A percentile compares a stretch with the other conserved stretches of the same genome.
These are phyloP conservation scores for Falcunculus frontatus DNA, from an alignment of 2,113 vertebrate species.

Conservation along the genomic window DNA sequence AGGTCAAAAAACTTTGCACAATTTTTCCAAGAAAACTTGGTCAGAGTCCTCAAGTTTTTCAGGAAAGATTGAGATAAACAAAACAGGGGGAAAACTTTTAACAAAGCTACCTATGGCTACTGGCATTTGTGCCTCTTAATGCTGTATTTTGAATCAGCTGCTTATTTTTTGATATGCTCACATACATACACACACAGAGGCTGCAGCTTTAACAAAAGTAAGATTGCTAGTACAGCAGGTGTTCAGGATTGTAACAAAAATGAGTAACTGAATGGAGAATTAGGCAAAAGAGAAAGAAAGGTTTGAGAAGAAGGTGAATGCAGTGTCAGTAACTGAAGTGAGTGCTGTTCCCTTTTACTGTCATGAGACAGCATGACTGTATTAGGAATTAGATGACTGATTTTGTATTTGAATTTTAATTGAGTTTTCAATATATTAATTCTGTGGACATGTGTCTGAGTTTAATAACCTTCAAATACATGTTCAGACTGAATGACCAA, in stretches of 20 bases:
- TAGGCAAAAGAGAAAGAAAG: background rate
- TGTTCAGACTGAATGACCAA: constrained; percentile 64
- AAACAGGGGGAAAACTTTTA: accelerated
- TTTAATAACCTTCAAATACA: constrained; percentile 67
- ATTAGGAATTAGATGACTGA: constrained; percentile 37
- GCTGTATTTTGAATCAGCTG: background rate
- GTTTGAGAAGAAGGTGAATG: background rate
- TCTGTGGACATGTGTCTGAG: constrained; percentile 42
- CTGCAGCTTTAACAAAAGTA: background rate
- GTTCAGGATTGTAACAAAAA: background rate
- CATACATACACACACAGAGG: background rate
- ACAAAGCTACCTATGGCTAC: background rate
- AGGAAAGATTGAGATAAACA: background rate
- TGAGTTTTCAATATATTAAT: constrained; percentile 62
- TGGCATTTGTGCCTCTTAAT: background rate
- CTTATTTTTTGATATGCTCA: background rate
- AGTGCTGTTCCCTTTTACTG: constrained; percentile 12
- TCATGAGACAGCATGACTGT: constrained; percentile 13
- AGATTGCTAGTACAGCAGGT: background rate
- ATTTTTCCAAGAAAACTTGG: background rate
- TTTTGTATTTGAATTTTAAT: constrained; percentile 67
- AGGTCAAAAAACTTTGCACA: background rate
- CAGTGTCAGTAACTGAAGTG: background rate
- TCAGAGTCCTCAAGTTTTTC: background rate
- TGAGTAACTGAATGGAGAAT: background rate